phyloP scores from a whole-genome alignment of 2,888 invertebrate species.

The Dolichomitus sp. region DNA sequence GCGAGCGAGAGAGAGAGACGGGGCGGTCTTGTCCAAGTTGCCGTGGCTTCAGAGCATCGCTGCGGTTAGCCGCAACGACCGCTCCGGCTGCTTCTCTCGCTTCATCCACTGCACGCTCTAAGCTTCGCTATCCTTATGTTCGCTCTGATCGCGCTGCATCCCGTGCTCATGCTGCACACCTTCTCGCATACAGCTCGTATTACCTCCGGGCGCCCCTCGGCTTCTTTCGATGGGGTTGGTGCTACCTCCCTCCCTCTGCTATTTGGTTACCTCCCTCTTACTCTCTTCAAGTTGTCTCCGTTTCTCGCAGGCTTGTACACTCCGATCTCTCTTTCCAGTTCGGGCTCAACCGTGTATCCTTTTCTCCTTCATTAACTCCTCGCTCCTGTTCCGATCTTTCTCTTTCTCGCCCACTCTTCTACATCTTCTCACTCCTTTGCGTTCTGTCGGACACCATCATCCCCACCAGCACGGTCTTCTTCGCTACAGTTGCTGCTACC shows the following conservation, averaged over 20 bases:
- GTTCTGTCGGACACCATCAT: conserved; percentile 1
- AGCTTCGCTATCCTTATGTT: conserved; percentile 42
- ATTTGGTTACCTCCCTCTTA: conserved; percentile 17
- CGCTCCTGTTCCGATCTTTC: neutral
- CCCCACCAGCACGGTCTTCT: conserved; percentile 1
- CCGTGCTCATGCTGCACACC: conserved; percentile 46
- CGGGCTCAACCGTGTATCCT: neutral
- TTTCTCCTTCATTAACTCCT: conserved; percentile 16
- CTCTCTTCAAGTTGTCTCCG: conserved; percentile 32
- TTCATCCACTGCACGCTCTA: conserved; percentile 62
- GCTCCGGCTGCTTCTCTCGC: conserved; percentile 81
- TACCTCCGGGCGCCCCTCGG: conserved; percentile 14
- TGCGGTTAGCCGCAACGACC: conserved; percentile 84
- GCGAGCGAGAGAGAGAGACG: too few species aligned
- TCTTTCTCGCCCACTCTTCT: conserved; percentile 21
- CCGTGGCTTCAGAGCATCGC: conserved; percentile 84
- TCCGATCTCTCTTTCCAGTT: conserved; percentile 18
- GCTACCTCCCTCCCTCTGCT: conserved; percentile 11
- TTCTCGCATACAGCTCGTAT: conserved; percentile 7
- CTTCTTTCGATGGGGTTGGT: conserved; percentile 18
- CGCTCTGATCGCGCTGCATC: conserved; percentile 55
- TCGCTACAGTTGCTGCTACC: conserved; percentile 6
- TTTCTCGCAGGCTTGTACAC: conserved; percentile 35
- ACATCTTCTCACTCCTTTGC: conserved; percentile 13
- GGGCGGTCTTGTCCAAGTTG: conserved; percentile 66